Evolutionary conservation across 2,888 invertebrate species (phyloP).

Genomic region (Drosophila austrosaltans): DNA sequence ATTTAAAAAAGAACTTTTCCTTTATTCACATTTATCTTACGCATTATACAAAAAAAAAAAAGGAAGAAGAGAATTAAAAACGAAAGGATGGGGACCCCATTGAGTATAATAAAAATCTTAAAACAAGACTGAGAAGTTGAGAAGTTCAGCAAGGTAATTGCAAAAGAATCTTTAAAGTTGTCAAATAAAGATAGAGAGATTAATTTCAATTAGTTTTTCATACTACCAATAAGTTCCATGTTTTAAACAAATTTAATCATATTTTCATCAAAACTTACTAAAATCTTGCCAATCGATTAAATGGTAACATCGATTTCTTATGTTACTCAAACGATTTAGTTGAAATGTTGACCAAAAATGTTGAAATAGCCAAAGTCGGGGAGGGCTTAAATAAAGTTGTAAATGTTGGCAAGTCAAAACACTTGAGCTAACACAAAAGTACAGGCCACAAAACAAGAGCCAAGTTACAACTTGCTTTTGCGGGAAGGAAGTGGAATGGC

Average conservation of each 20-base stretch:
- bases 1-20: background rate
- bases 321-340: constrained; percentile 19
- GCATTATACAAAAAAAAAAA: too few species aligned
- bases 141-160: too few species aligned
- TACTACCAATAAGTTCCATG: too few species aligned
- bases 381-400: constrained; percentile 59
- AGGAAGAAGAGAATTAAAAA: too few species aligned
- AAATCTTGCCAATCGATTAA: background rate
- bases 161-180: too few species aligned
- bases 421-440: constrained; percentile 39
- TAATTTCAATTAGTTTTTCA: too few species aligned
- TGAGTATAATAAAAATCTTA: too few species aligned
- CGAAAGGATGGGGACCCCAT: too few species aligned
- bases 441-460: constrained; percentile 31
- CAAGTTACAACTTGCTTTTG: background rate
- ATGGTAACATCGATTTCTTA: constrained; percentile 13
- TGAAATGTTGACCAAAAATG: background rate
- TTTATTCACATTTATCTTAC: background rate
- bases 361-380: constrained; percentile 28
- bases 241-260: too few species aligned
- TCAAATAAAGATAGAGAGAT: too few species aligned
- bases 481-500: background rate
- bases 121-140: too few species aligned
- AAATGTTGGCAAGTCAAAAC: constrained; percentile 48
- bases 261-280: background rate